These are phyloP conservation scores for Chydorus sphaericus DNA, from an alignment of 2,888 invertebrate species.

Conservation along the genomic window DNA sequence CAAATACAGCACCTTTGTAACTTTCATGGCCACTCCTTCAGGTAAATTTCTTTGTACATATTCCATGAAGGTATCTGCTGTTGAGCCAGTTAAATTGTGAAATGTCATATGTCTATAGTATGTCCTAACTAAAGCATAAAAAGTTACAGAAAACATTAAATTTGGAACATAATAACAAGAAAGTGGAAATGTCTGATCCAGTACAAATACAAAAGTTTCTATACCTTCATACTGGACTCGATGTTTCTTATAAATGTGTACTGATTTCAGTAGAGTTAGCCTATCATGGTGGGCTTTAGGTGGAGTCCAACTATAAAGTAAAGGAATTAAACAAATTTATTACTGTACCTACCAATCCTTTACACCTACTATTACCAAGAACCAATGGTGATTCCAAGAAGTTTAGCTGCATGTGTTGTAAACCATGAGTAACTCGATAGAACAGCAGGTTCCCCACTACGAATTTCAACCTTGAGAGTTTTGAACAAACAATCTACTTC, in stretches of 20 bases:
- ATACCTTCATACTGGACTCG: constrained; percentile 92
- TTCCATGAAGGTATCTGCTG: constrained; percentile 86
- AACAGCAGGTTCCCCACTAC: constrained; percentile 74
- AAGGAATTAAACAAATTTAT: constrained; percentile 4
- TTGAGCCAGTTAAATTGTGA: constrained; percentile 79
- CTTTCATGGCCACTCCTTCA: constrained; percentile 89
- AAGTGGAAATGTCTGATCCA: no score
- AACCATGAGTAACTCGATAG: constrained; percentile 78
- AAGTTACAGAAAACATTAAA: no score
- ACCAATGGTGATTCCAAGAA: constrained; percentile 61
- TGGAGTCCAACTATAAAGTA: constrained; percentile 49
- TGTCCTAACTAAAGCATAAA: no score
- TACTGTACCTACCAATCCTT: not conserved
- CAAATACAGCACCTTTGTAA: constrained; percentile 45
- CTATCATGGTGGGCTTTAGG: constrained; percentile 58
- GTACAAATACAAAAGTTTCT: no score
- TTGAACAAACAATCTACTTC: constrained; percentile 64
- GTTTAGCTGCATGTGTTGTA: constrained; percentile 58
- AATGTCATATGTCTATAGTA: constrained; percentile 73
- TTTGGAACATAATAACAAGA: no score
- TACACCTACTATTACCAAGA: constrained; percentile 43
- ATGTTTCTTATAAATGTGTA: constrained; percentile 83
- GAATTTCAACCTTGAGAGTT: constrained; percentile 67
- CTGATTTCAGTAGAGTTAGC: constrained; percentile 68
- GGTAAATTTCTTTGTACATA: constrained; percentile 93